phyloP scores from a whole-genome alignment of 1,140 invertebrate species.

The Drosophila equinoxialis region DNA sequence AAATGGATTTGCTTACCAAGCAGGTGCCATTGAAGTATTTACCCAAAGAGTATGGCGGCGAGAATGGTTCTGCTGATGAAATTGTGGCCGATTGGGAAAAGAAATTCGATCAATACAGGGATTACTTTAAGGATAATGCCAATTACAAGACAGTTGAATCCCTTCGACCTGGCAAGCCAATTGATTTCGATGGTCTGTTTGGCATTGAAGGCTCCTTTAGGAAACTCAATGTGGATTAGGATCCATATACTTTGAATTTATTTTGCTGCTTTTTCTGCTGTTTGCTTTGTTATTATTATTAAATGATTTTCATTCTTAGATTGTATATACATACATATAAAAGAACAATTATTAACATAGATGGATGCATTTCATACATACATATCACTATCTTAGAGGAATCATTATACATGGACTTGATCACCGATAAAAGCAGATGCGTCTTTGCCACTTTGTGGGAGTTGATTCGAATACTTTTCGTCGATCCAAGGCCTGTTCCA shows the following conservation, averaged over 20 bases:
- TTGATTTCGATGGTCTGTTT: conserved; percentile 83
- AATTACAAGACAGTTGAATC: conserved; percentile 85
- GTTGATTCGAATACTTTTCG: conserved; percentile 85
- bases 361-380: too few relatives aligned
- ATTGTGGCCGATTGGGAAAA: conserved; percentile 84
- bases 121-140: conserved; percentile 85
- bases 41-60: conserved; percentile 85
- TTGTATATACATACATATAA: too few relatives aligned
- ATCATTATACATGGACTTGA: too few relatives aligned
- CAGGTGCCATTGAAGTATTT: conserved; percentile 84
- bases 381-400: too few relatives aligned
- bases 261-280: background rate
- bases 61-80: conserved; percentile 83
- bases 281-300: conserved; percentile 1
- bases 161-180: conserved; percentile 85
- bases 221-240: conserved; percentile 69
- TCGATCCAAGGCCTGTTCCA: conserved; percentile 84
- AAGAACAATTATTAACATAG: too few relatives aligned
- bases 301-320: conserved; percentile 14
- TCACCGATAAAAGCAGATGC: conserved; percentile 83
- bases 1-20: conserved; percentile 83
- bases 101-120: conserved; percentile 85
- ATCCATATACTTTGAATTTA: background rate
- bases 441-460: conserved; percentile 88
- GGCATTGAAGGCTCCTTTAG: conserved; percentile 75